Conservation (phyloP, 2,113 vertebrate genomes). For the Callipepla squamata region DNA sequence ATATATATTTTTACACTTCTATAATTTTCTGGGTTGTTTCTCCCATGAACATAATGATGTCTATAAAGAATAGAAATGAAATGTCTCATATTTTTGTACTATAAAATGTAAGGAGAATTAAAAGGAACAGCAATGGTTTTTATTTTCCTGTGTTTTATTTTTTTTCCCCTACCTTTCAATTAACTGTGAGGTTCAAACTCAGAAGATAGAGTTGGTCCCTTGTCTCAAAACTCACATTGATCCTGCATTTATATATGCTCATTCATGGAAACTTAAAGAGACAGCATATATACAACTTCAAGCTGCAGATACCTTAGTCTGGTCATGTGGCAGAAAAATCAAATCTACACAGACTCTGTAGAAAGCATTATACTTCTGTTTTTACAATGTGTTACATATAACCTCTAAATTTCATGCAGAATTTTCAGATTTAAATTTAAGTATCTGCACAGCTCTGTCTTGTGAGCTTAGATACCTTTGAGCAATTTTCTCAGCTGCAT, state of each 20-base stretch:
- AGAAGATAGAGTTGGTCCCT: neutral
- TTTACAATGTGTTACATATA: neutral
- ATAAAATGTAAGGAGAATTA: neutral
- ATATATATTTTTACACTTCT: neutral
- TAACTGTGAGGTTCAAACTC: neutral
- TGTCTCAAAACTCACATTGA: neutral
- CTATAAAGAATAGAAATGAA: neutral
- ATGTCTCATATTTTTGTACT: accelerated
- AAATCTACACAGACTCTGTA: neutral
- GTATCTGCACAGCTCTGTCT: neutral
- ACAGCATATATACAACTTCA: neutral
- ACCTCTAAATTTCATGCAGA: neutral
- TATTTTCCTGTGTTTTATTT: neutral
- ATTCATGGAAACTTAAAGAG: neutral
- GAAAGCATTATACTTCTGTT: neutral
- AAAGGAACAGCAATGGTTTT: neutral
- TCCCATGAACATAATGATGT: neutral
- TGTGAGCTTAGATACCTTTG: neutral
- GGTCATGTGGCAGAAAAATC: neutral
- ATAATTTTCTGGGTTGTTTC: neutral
- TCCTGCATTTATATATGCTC: neutral
- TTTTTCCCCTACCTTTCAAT: neutral
- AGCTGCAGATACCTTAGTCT: neutral
- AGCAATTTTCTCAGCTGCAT: neutral
- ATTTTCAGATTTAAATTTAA: constrained; percentile 4